Conservation (phyloP, 2,113 vertebrate genomes). For the Osmerus eperlanus region DNA sequence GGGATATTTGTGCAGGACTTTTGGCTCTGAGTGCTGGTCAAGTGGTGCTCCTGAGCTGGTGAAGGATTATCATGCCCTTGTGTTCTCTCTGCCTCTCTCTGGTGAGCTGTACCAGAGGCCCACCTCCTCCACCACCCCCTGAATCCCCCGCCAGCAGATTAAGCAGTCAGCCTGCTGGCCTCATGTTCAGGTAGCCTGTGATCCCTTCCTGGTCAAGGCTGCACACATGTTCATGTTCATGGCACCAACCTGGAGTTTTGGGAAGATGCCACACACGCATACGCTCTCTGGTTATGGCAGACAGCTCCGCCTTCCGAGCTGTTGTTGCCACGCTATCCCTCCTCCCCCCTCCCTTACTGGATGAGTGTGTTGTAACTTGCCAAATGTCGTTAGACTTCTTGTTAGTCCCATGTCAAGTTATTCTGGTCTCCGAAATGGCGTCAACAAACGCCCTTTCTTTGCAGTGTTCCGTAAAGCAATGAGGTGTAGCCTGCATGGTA, state of each 20-base stretch:
- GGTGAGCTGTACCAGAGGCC: not conserved
- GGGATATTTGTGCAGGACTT: too few species aligned
- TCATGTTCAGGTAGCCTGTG: too few species aligned
- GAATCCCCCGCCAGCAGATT: too few species aligned
- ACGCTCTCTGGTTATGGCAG: constrained; percentile 44
- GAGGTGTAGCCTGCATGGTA: too few species aligned
- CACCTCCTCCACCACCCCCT: not conserved
- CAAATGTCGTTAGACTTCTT: not conserved
- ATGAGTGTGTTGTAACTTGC: not conserved
- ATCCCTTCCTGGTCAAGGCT: too few species aligned
- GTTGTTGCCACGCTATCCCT: constrained; percentile 1
- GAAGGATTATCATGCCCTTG: not conserved
- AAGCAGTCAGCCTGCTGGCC: too few species aligned
- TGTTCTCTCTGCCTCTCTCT: not conserved
- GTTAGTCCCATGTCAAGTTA: not conserved
- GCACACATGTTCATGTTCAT: too few species aligned
- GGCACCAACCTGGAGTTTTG: too few species aligned
- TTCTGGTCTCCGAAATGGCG: not conserved
- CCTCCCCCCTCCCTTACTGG: constrained; percentile 5
- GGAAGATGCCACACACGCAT: not conserved
- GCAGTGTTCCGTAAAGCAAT: too few species aligned
- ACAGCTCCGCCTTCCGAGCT: constrained; percentile 6
- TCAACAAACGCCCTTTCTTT: not conserved
- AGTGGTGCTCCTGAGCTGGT: not conserved
- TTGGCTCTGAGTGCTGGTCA: not conserved